phyloP scores from a whole-genome alignment of 2,888 invertebrate genomes.

The Polylopha cassiicola region DNA sequence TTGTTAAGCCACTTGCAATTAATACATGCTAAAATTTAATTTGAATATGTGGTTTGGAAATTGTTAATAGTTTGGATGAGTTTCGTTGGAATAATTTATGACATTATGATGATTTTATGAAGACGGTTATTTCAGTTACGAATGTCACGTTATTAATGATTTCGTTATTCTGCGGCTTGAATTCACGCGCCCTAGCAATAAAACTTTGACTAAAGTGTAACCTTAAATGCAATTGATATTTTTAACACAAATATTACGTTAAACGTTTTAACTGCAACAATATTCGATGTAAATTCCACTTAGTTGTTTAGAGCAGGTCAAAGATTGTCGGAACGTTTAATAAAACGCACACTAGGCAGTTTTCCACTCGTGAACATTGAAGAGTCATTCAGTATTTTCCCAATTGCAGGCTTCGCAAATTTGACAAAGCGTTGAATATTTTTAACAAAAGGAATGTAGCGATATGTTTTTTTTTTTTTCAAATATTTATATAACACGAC shows the following conservation, averaged over 20 bases:
- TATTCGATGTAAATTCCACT: not conserved
- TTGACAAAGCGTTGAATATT: slow-evolving; percentile 37
- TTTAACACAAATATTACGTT: too few species aligned
- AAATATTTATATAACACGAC: too few species aligned
- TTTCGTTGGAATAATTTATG: slow-evolving; percentile 34
- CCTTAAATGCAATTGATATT: too few species aligned
- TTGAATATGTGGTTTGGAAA: slow-evolving; percentile 49
- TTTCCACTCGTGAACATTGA: slow-evolving; percentile 41
- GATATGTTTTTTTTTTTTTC: too few species aligned
- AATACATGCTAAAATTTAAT: slow-evolving; percentile 62
- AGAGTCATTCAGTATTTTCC: slow-evolving; percentile 42
- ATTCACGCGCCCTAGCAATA: too few species aligned
- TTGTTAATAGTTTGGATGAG: slow-evolving; percentile 39
- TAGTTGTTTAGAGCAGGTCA: slow-evolving; percentile 3
- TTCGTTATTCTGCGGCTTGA: too few species aligned
- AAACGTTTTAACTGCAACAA: too few species aligned
- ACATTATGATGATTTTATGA: slow-evolving; percentile 13
- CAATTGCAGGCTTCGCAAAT: slow-evolving; percentile 38
- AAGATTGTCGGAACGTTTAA: slow-evolving; percentile 43
- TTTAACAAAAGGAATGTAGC: slow-evolving; percentile 16
- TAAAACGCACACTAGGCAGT: slow-evolving; percentile 46
- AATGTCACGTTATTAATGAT: too few species aligned
- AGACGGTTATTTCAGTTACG: slow-evolving; percentile 10
- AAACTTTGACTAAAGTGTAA: too few species aligned
- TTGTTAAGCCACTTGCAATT: slow-evolving; percentile 69